Percentiles rank a stretch among this genome's conserved stretches.
phyloP scores from a whole-genome alignment of 2,888 invertebrate genomes.

The Philereme transversata region DNA sequence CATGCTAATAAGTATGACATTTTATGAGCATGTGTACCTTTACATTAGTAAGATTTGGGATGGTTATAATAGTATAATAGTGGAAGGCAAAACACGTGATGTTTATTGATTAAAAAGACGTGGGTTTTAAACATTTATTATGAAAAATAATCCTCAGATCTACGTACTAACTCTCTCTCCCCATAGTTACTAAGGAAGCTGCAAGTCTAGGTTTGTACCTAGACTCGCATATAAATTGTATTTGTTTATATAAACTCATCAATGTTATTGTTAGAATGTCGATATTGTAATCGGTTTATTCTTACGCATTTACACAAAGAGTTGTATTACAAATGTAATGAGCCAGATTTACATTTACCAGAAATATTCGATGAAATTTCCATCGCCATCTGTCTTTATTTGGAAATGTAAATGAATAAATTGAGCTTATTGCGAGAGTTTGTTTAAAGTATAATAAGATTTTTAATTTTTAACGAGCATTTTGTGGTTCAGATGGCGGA shows the following conservation, averaged over 20 bases:
- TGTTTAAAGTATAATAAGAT: conserved; percentile 56
- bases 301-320: conserved; percentile 25
- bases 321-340: conserved; percentile 42
- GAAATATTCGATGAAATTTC: conserved; percentile 34
- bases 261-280: conserved; percentile 1
- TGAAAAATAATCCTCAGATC: too few relatives aligned
- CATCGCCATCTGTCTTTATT: conserved; percentile 44
- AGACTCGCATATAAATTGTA: too few relatives aligned
- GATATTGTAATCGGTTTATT: conserved; percentile 16
- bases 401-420: conserved; percentile 48
- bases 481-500: conserved; percentile 49
- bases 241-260: neutral
- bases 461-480: conserved; percentile 59
- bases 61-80: too few relatives aligned
- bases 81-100: too few relatives aligned
- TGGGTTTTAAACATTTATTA: too few relatives aligned
- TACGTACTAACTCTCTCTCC: too few relatives aligned
- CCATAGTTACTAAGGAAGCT: too few relatives aligned
- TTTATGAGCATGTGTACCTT: too few relatives aligned
- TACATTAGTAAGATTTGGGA: too few relatives aligned
- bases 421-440: conserved; percentile 44
- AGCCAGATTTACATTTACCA: conserved; percentile 29
- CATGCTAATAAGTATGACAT: too few relatives aligned
- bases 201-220: too few relatives aligned
- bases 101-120: too few relatives aligned